A percentile compares a stretch with the other conserved stretches of the same genome.
Evolutionary conservation across 2,888 invertebrate species (phyloP).

Genomic region (Schizaphis graminum): DNA sequence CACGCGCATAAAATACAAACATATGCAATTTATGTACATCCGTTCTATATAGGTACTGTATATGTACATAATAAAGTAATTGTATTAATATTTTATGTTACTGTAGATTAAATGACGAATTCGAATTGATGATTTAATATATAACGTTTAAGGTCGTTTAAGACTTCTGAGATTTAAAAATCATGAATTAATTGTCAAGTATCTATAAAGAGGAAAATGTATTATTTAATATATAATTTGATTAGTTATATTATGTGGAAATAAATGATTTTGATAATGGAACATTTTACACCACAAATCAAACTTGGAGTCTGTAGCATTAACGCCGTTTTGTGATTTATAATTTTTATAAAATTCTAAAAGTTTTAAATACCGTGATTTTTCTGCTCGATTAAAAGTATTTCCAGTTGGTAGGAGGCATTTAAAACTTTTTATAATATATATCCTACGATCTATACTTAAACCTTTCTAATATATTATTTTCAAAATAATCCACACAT

Average conservation of each 20-base stretch:
- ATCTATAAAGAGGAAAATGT: not conserved
- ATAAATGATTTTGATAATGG: no score
- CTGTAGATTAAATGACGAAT: not conserved
- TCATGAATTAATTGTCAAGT: not conserved
- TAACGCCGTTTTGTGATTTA: not conserved
- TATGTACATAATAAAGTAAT: not conserved
- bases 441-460: no score
- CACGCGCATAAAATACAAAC: not conserved
- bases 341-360: not conserved
- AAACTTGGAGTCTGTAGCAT: not conserved
- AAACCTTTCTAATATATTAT: not conserved
- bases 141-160: not conserved
- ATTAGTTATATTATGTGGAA: no score
- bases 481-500: fast-evolving
- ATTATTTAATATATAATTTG: no score
- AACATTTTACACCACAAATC: no score
- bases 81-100: not conserved
- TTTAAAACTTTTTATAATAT: not conserved
- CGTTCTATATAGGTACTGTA: not conserved
- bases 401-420: not conserved
- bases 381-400: not conserved
- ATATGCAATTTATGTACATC: not conserved
- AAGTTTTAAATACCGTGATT: not conserved
- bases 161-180: not conserved
- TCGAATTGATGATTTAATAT: not conserved